Evolutionary conservation across 2,113 vertebrate genomes (phyloP).

Genomic region (Acrocephalus arundinaceus): DNA sequence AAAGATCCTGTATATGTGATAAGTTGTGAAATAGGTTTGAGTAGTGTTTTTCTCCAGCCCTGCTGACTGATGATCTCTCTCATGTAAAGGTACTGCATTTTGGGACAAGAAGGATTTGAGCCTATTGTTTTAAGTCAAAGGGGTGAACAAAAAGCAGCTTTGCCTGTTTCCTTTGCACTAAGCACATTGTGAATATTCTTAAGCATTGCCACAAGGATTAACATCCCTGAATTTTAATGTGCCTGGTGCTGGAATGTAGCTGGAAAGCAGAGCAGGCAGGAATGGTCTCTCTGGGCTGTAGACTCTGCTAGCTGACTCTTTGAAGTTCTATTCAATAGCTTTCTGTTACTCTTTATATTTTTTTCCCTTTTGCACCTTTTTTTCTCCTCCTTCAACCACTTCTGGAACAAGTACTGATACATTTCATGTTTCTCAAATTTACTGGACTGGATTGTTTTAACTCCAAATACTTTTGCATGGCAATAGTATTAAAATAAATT

Average conservation of each 20-base stretch:
- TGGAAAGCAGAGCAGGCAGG: conserved; percentile 12
- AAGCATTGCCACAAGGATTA: conserved; percentile 62
- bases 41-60: background rate
- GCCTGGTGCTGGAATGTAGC: conserved; percentile 28
- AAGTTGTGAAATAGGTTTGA: background rate
- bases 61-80: background rate
- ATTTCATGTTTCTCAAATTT: background rate
- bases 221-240: conserved; percentile 63
- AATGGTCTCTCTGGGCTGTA: background rate
- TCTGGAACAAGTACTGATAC: background rate
- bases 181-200: conserved; percentile 62
- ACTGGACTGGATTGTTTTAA: background rate
- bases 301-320: conserved; percentile 36
- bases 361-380: rapidly evolving
- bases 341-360: background rate
- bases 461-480: background rate
- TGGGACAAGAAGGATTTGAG: background rate
- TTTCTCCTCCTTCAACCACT: background rate
- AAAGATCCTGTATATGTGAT: background rate
- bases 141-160: conserved; percentile 52
- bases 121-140: background rate
- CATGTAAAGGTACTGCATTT: background rate
- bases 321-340: background rate
- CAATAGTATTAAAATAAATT: background rate
- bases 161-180: conserved; percentile 37